These are phyloP conservation scores for Pontoporia blainvillei DNA, from an alignment of 2,113 vertebrate species.

Conservation along the genomic window DNA sequence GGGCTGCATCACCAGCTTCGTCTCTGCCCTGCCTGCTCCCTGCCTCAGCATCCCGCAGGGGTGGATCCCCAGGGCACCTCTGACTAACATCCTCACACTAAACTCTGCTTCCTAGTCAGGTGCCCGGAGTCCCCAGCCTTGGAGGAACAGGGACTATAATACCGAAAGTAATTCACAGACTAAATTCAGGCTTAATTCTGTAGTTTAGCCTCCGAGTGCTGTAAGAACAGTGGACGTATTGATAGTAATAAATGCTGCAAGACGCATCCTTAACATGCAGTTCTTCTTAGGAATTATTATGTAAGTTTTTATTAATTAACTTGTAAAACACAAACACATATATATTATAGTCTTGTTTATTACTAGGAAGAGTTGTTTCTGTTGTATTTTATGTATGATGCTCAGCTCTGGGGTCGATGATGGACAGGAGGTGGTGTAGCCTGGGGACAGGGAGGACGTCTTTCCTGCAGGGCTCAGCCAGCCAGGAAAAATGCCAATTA, in stretches of 20 bases:
- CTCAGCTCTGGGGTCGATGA: not conserved
- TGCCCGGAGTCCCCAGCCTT: not conserved
- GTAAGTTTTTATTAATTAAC: not conserved
- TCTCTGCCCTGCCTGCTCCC: not conserved
- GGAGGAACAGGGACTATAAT: not conserved
- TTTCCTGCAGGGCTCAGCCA: slow-evolving; percentile 7
- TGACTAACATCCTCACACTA: not conserved
- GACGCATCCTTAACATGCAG: not conserved
- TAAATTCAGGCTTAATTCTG: not conserved
- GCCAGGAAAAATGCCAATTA: slow-evolving; percentile 39
- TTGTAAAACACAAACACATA: not conserved
- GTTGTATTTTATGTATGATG: not conserved
- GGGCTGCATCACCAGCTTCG: not conserved
- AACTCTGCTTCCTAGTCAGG: not conserved
- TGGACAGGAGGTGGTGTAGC: not conserved
- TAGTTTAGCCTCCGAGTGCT: not conserved
- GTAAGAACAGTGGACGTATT: not conserved
- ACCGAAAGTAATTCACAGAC: not conserved
- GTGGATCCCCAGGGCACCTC: not conserved
- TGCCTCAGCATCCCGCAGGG: not conserved
- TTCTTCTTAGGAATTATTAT: not conserved
- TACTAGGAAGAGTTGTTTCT: not conserved
- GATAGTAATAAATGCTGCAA: not conserved
- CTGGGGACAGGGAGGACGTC: not conserved
- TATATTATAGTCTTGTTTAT: not conserved